These are phyloP conservation scores for Dendroctonus valens DNA, from an alignment of 1,140 invertebrate genomes.

Conservation along the genomic window DNA sequence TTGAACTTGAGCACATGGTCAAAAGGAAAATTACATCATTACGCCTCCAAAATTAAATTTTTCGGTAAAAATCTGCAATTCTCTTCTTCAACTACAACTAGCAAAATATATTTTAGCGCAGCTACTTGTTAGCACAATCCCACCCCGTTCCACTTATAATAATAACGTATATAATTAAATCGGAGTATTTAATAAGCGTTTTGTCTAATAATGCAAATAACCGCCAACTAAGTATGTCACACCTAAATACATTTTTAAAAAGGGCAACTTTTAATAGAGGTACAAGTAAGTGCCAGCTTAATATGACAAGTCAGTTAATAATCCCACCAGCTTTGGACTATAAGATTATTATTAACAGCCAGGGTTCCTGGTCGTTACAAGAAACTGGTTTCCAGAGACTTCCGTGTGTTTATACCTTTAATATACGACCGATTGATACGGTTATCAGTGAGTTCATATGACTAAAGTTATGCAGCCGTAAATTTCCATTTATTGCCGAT, in stretches of 20 bases:
- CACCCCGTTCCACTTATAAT: no score
- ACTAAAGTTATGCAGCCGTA: slow-evolving; percentile 5
- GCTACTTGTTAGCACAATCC: no score
- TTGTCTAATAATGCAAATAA: not conserved
- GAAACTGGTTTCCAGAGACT: slow-evolving; percentile 4
- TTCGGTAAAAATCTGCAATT: no score
- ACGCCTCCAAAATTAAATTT: no score
- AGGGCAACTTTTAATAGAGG: not conserved
- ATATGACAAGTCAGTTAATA: slow-evolving; percentile 12
- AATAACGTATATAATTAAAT: no score
- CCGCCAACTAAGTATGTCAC: not conserved
- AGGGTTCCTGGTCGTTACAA: not conserved
- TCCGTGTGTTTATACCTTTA: slow-evolving; percentile 10
- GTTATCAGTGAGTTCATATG: slow-evolving; percentile 13
- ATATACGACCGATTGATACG: slow-evolving; percentile 1
- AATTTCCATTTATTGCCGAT: slow-evolving; percentile 5
- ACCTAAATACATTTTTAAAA: not conserved
- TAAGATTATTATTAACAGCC: slow-evolving; percentile 11
- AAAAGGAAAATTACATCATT: no score
- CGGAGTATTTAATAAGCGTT: no score
- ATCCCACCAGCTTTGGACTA: slow-evolving; percentile 5
- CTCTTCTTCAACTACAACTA: no score
- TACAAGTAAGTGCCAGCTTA: slow-evolving; percentile 4
- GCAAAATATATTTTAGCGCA: no score
- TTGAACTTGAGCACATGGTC: no score